Evolutionary conservation across 2,888 invertebrate genomes (phyloP), one percentile per base, ranked within the genome.

Genomic region (Julus scandinavius): DNA sequence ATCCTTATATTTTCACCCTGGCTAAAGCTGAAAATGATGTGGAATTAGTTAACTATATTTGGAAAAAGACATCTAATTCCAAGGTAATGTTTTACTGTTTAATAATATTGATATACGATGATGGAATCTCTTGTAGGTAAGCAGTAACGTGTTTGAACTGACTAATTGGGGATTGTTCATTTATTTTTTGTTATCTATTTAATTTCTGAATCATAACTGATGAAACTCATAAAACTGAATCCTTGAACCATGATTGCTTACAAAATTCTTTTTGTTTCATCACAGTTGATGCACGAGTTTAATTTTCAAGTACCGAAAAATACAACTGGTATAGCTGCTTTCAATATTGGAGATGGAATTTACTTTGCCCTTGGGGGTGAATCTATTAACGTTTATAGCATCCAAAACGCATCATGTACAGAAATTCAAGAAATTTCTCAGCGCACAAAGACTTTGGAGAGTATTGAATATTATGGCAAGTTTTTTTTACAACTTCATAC

Each of bases 361-460:
- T 63, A 63, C 20, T 63, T 63, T 63, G 63, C 63, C 63, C 63
- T 63, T 63, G 63, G 63, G 9, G 63, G 63, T 3, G 63, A 63
- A n/a, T n/a, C 20, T 63, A 63, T 63, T 63, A n/a, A 63, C n/a
- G 63, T 63, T 20, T 63, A 63, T 63, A 6, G 4, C n/a, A 6
- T 63, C 63, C n/a, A 63, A 63, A 63, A 63, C 63, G 20, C 20
- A n/a, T 63, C 63, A 63, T 63, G 17, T 63, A 63, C 63, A 63
- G 20, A 63, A 63, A 63, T 63, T 63, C 63, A 63, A 20, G n/a
- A 63, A 63, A 63, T 63, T 63, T 5, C 63, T 20, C 63, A 63
- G n/a, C 63, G 20, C n/a, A 63, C 20, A 63, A 63, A 63, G 20
- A 9, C n/a, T 6, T 63, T 63, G 63, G 63, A 63, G 20, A 63